phyloP scores from a whole-genome alignment of 2,797 vertebrate species.

The Enteromius mattozi region DNA sequence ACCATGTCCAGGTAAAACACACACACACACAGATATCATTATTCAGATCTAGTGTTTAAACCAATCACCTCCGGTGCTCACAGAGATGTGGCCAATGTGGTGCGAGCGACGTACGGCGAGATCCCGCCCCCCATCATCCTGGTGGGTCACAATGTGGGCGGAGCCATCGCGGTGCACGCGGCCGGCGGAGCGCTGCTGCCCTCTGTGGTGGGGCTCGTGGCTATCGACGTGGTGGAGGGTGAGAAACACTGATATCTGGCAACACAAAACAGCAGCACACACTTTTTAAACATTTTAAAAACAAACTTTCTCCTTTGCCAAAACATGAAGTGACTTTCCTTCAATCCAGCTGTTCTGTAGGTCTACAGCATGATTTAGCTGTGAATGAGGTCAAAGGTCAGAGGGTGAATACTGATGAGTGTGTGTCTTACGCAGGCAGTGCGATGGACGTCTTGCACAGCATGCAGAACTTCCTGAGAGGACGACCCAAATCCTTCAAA shows the following conservation, averaged over 20 bases:
- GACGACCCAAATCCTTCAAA: constrained; percentile 75
- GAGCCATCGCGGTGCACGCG: constrained; percentile 71
- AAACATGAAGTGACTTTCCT: too few species aligned
- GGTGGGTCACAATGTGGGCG: constrained; percentile 73
- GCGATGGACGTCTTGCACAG: constrained; percentile 74
- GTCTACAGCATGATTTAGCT: background rate
- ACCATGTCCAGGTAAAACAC: constrained; percentile 68
- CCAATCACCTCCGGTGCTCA: background rate
- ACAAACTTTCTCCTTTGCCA: too few species aligned
- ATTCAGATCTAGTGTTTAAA: too few species aligned
- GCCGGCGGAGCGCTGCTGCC: constrained; percentile 66
- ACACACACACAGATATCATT: background rate
- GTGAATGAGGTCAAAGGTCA: too few species aligned
- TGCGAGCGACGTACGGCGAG: constrained; percentile 70
- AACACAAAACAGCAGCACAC: background rate
- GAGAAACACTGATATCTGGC: background rate
- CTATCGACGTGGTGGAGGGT: constrained; percentile 75
- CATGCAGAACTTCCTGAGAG: constrained; percentile 76
- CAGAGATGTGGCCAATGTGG: constrained; percentile 74
- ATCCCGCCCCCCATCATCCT: constrained; percentile 70
- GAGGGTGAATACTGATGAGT: background rate
- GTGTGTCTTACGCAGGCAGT: constrained; percentile 62
- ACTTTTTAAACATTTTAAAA: background rate
- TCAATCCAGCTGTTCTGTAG: background rate
- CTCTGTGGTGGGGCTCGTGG: constrained; percentile 69